A percentile compares a stretch with the other conserved stretches of the same genome.
phyloP scores from a whole-genome alignment of 2,888 invertebrate species.

The Esperia sulphurella region DNA sequence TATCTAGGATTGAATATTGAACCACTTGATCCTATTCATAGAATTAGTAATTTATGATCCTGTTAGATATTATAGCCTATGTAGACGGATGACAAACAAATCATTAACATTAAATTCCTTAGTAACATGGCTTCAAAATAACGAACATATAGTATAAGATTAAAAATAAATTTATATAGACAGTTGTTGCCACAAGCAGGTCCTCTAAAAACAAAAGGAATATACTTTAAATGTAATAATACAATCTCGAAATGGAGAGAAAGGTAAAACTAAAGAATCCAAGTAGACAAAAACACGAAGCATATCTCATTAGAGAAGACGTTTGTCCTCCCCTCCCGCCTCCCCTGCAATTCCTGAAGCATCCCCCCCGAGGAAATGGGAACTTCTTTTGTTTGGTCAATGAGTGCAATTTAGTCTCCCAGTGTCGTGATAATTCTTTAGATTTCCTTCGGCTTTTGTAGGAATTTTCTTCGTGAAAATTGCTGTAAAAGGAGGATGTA shows the following conservation, averaged over 20 bases:
- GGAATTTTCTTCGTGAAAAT: neutral
- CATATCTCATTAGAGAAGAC: conserved; percentile 22
- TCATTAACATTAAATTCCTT: too few species aligned
- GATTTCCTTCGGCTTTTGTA: conserved; percentile 2
- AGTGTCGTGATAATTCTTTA: conserved; percentile 9
- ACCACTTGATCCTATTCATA: too few species aligned
- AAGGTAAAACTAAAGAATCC: neutral
- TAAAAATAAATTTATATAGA: too few species aligned
- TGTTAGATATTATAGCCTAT: too few species aligned
- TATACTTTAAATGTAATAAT: neutral
- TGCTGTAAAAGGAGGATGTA: neutral
- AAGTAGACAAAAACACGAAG: conserved; percentile 1
- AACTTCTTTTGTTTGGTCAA: conserved; percentile 23
- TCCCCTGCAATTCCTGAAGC: conserved; percentile 9
- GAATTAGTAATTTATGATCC: too few species aligned
- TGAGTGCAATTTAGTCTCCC: conserved; percentile 20
- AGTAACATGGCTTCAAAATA: too few species aligned
- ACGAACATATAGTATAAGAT: too few species aligned
- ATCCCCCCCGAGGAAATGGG: conserved; percentile 5
- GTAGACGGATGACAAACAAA: too few species aligned
- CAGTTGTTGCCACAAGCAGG: too few species aligned
- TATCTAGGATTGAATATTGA: too few species aligned
- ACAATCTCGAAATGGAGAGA: neutral
- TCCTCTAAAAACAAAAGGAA: neutral
- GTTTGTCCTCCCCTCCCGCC: conserved; percentile 9